These are phyloP conservation scores for Pelagia noctiluca DNA, from an alignment of 30 jellyfish, hydroid and myxozoan species.

Conservation along the genomic window DNA sequence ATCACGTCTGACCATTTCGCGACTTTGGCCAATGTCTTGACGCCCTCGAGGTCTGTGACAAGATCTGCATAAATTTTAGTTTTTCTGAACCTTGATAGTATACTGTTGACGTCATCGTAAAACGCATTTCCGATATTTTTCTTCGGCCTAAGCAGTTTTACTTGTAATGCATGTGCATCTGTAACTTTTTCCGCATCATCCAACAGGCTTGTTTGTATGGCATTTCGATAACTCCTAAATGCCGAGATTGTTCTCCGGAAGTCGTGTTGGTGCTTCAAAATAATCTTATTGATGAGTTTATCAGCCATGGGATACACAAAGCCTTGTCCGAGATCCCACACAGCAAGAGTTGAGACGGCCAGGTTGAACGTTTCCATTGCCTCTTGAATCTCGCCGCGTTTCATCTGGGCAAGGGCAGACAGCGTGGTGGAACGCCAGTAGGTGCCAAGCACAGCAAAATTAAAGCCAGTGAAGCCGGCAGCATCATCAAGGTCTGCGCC, in stretches of 20 bases:
- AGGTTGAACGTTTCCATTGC: not conserved
- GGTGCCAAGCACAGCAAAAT: not conserved
- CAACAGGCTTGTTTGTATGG: not conserved
- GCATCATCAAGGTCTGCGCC: no score
- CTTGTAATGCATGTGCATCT: not conserved
- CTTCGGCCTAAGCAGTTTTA: not conserved
- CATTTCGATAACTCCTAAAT: not conserved
- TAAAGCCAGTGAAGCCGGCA: not conserved
- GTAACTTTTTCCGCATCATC: not conserved
- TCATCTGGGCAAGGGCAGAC: not conserved
- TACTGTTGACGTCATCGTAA: not conserved
- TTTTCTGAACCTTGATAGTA: not conserved
- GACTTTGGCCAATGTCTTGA: conserved; percentile 6
- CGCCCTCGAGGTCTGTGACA: not conserved
- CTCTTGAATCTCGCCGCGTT: not conserved
- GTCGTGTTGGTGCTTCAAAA: not conserved
- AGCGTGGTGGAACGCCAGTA: not conserved
- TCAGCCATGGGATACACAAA: not conserved
- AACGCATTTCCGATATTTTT: not conserved
- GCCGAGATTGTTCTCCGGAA: not conserved
- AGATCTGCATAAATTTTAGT: not conserved
- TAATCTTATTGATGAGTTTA: not conserved
- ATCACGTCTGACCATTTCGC: conserved; percentile 7
- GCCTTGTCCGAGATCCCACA: not conserved
- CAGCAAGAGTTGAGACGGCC: conserved; percentile 8